Evolutionary conservation across 2,888 invertebrate species (phyloP).

Genomic region (Drosophila acutilabella): DNA sequence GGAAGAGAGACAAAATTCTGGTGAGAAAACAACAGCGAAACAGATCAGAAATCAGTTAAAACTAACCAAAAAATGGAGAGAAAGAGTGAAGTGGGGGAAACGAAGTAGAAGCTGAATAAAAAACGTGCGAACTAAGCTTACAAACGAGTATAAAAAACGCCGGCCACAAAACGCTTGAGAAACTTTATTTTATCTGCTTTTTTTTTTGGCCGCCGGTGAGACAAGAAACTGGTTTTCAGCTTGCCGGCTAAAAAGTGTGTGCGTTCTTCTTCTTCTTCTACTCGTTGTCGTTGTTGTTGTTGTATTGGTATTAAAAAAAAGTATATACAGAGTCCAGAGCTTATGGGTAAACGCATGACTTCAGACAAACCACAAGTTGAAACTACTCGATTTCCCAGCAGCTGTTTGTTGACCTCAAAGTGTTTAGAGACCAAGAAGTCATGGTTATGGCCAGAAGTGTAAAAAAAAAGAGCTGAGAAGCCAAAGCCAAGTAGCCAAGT

Average conservation of each 20-base stretch:
- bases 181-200: conserved; percentile 59
- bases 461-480: conserved; percentile 61
- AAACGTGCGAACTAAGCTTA: conserved; percentile 79
- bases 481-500: conserved; percentile 73
- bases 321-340: not conserved
- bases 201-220: conserved; percentile 59
- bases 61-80: conserved; percentile 28
- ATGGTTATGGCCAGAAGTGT: conserved; percentile 82
- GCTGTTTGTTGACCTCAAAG: conserved; percentile 85
- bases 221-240: conserved; percentile 71
- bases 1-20: conserved; percentile 31
- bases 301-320: conserved; percentile 10
- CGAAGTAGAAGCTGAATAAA: conserved; percentile 38
- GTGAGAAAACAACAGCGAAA: conserved; percentile 11
- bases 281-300: conserved; percentile 5
- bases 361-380: conserved; percentile 69
- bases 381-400: conserved; percentile 72
- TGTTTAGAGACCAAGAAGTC: conserved; percentile 65
- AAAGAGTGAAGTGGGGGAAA: conserved; percentile 5
- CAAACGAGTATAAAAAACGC: conserved; percentile 50
- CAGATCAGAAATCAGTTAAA: conserved; percentile 27
- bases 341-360: conserved; percentile 70
- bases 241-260: conserved; percentile 62
- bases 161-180: conserved; percentile 72
- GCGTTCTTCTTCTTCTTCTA: not conserved